Percentiles rank a stretch among this genome's conserved stretches.
Evolutionary conservation across 2,888 invertebrate genomes (phyloP).

Genomic region (Polyploca ridens): DNA sequence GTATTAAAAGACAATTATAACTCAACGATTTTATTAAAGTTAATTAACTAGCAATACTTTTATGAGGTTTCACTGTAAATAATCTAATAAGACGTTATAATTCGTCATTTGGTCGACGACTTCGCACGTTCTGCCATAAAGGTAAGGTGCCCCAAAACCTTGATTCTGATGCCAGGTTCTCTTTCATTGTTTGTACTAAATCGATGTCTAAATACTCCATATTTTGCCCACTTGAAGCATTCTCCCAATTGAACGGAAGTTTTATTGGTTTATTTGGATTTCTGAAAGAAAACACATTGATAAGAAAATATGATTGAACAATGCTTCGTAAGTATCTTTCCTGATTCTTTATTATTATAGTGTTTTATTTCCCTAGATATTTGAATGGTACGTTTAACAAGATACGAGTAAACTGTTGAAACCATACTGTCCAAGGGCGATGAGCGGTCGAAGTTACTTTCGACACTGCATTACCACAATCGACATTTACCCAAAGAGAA

Average conservation of each 20-base stretch:
- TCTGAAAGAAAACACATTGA: conserved; percentile 73
- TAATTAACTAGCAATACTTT: neutral
- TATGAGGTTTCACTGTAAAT: neutral
- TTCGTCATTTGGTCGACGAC: conserved; percentile 68
- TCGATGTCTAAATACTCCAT: conserved; percentile 85
- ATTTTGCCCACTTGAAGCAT: conserved; percentile 70
- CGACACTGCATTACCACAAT: neutral
- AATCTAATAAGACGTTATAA: conserved; percentile 50
- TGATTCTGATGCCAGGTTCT: conserved; percentile 83
- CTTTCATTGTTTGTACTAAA: conserved; percentile 76
- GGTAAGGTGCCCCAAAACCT: conserved; percentile 86
- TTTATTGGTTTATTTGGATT: conserved; percentile 84
- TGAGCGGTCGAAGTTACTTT: neutral
- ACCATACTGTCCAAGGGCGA: neutral
- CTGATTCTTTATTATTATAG: too few species aligned
- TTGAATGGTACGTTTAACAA: neutral
- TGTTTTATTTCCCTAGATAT: neutral
- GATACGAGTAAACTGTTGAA: neutral
- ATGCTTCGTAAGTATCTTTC: too few species aligned
- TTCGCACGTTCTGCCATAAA: conserved; percentile 65
- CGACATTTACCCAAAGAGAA: neutral
- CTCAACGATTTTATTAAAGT: neutral
- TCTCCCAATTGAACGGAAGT: conserved; percentile 85
- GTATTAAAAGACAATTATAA: neutral
- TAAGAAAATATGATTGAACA: neutral